Conservation (phyloP, 2,113 vertebrate genomes). For the Physeter macrocephalus region DNA sequence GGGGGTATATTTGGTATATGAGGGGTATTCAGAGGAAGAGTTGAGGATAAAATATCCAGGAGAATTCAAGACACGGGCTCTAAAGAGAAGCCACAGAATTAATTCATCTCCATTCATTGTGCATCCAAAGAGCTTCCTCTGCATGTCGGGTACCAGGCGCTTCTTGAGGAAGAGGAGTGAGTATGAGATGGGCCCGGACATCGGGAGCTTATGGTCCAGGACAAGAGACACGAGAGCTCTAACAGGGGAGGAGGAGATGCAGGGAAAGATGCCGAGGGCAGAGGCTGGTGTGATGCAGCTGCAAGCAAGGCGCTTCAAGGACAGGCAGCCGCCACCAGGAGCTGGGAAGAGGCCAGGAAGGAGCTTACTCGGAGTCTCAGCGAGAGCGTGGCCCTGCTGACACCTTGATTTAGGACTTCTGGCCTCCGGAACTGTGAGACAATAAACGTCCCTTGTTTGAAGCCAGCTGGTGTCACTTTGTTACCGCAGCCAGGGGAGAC, state of each 20-base stretch:
- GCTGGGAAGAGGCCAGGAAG: background rate
- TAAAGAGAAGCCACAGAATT: background rate
- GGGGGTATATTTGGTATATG: background rate
- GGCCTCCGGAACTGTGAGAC: background rate
- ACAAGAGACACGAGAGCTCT: background rate
- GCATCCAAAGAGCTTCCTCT: background rate
- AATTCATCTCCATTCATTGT: background rate
- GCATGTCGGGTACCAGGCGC: rapidly evolving
- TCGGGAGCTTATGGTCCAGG: background rate
- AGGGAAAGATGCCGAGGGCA: background rate
- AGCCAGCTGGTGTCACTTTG: background rate
- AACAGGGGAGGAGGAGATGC: no score
- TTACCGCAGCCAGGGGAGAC: background rate
- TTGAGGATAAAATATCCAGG: background rate
- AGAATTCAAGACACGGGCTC: background rate
- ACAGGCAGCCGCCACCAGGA: no score
- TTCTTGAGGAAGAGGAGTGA: background rate
- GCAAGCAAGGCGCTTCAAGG: no score
- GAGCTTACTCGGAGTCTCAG: background rate
- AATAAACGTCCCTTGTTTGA: background rate
- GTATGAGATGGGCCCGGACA: background rate
- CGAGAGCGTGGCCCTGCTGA: background rate
- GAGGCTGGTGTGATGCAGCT: background rate
- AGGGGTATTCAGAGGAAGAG: background rate
- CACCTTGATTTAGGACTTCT: background rate